phyloP scores from a whole-genome alignment of 64 coral and sea anemone genomes.

The Dendrophyllia cribrosa region DNA sequence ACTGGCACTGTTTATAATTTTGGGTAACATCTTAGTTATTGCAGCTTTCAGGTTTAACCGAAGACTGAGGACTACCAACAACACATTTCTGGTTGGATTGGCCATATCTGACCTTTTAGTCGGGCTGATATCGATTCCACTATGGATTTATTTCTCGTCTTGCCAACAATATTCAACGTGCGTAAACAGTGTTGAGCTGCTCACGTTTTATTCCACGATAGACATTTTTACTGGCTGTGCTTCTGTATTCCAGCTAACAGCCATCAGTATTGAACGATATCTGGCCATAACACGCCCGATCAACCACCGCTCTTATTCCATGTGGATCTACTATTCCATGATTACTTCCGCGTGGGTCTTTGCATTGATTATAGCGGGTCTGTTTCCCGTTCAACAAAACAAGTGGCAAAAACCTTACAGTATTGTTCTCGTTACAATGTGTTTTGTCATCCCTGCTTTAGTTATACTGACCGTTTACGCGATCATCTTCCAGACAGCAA shows the following conservation, averaged over 20 bases:
- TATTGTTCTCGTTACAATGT: conserved; percentile 66
- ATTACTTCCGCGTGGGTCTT: conserved; percentile 65
- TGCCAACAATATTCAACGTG: conserved; percentile 53
- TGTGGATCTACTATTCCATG: conserved; percentile 62
- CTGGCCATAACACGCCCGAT: conserved; percentile 83
- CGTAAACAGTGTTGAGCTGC: not conserved
- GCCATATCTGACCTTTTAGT: conserved; percentile 89
- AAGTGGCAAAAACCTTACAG: conserved; percentile 84
- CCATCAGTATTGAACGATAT: conserved; percentile 87
- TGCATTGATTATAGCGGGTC: conserved; percentile 74
- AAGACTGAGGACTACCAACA: conserved; percentile 69
- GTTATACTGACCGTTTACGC: conserved; percentile 75
- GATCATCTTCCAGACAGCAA: conserved; percentile 67
- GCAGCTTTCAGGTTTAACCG: conserved; percentile 54
- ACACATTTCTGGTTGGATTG: conserved; percentile 83
- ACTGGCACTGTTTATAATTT: conserved; percentile 51
- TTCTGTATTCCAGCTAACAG: conserved; percentile 87
- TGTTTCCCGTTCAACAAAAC: conserved; percentile 65
- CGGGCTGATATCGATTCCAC: conserved; percentile 78
- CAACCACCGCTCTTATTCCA: conserved; percentile 71
- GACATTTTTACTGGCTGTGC: conserved; percentile 84
- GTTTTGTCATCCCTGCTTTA: conserved; percentile 61
- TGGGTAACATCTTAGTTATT: conserved; percentile 80
- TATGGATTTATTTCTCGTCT: conserved; percentile 85
- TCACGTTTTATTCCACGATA: conserved; percentile 67